A percentile compares a stretch with the other conserved stretches of the same genome.
Evolutionary conservation across 2,888 invertebrate species (phyloP).

Genomic region (Helleia helle): DNA sequence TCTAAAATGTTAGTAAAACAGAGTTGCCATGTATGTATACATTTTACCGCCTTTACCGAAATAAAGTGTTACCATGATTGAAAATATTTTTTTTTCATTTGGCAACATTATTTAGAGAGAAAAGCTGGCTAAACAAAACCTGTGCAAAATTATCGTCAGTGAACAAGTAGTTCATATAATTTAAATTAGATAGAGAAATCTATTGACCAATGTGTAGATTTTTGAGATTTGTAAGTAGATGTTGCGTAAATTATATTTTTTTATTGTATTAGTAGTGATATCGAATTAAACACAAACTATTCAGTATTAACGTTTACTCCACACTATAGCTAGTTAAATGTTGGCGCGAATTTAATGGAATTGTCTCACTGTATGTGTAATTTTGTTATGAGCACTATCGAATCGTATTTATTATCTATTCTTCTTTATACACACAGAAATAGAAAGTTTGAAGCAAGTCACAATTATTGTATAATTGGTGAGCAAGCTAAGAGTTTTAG

Average conservation of each 20-base stretch:
- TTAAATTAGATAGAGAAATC: constrained; percentile 8
- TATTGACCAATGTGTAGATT: constrained; percentile 19
- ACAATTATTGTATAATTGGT: no score
- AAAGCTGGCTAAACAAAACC: no score
- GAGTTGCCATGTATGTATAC: no score
- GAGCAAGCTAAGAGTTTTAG: no score
- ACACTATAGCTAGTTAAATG: constrained; percentile 3
- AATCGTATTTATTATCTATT: no score
- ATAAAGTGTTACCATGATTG: no score
- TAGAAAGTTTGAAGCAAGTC: neutral
- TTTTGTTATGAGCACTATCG: neutral
- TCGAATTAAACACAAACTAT: neutral
- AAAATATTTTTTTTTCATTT: no score
- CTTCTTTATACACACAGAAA: no score
- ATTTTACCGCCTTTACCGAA: no score
- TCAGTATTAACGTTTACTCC: constrained; percentile 11
- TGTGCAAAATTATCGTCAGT: no score
- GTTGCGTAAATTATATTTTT: constrained; percentile 16
- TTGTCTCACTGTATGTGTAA: neutral
- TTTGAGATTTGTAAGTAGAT: constrained; percentile 16
- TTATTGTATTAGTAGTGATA: constrained; percentile 11
- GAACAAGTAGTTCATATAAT: constrained; percentile 3
- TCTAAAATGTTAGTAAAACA: no score
- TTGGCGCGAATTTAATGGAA: neutral
- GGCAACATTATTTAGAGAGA: no score